Evolutionary conservation across 2,888 invertebrate genomes (phyloP).

Genomic region (Diaperis boleti): DNA sequence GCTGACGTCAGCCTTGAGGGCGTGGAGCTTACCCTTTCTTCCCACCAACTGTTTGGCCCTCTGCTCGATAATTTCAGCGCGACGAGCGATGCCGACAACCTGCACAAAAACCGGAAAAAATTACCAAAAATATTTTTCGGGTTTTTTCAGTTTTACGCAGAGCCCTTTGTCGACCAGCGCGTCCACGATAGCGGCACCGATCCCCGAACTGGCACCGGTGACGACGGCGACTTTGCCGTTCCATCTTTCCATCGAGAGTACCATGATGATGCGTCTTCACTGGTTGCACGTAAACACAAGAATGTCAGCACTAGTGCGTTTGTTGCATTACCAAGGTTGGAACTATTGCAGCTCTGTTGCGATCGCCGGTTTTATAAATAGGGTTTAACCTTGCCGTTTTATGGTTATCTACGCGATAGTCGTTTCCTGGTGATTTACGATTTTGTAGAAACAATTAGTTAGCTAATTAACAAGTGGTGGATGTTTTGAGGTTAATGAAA

Average conservation of each 20-base stretch:
- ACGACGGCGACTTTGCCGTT: conserved; percentile 8
- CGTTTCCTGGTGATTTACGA: too few relatives aligned
- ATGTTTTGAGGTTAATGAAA: too few relatives aligned
- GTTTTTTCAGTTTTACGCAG: background rate
- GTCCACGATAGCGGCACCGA: conserved; percentile 2
- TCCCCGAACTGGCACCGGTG: conserved; percentile 7
- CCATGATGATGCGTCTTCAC: background rate
- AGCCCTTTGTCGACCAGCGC: conserved; percentile 12
- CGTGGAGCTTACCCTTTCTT: conserved; percentile 50
- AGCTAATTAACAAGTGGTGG: too few relatives aligned
- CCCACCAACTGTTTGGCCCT: conserved; percentile 42
- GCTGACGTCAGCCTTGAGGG: conserved; percentile 49
- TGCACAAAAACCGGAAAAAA: conserved; percentile 1
- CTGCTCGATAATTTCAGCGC: conserved; percentile 48
- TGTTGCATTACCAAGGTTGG: too few relatives aligned
- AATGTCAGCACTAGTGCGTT: too few relatives aligned
- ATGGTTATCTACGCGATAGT: too few relatives aligned
- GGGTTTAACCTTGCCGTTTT: too few relatives aligned
- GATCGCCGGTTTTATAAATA: too few relatives aligned
- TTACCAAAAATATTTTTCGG: too few relatives aligned
- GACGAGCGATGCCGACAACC: conserved; percentile 51
- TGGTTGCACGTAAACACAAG: background rate
- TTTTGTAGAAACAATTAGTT: too few relatives aligned
- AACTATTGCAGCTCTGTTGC: too few relatives aligned
- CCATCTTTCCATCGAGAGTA: conserved; percentile 12